These are phyloP conservation scores for Homarus americanus DNA, from an alignment of 1,140 invertebrate genomes.

Conservation along the genomic window DNA sequence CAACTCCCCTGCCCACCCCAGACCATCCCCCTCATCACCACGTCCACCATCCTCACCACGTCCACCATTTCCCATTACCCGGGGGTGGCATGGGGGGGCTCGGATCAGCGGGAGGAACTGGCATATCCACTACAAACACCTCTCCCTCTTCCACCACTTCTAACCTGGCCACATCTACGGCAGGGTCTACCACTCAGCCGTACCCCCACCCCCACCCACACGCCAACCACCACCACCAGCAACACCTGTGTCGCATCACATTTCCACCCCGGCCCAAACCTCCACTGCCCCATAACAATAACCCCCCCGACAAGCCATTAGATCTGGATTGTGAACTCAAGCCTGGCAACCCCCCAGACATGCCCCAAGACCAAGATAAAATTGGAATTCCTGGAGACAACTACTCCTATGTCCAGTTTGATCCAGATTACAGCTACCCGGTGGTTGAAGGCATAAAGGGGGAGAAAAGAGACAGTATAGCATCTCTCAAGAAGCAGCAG, in stretches of 20 bases:
- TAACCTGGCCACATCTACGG: slow-evolving; percentile 69
- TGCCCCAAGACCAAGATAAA: slow-evolving; percentile 74
- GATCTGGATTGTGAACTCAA: slow-evolving; percentile 55
- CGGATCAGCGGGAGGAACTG: slow-evolving; percentile 65
- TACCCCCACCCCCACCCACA: slow-evolving; percentile 76
- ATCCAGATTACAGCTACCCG: slow-evolving; percentile 91
- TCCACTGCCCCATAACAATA: slow-evolving; percentile 66
- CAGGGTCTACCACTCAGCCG: slow-evolving; percentile 75
- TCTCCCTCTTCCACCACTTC: slow-evolving; percentile 62
- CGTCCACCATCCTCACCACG: slow-evolving; percentile 38
- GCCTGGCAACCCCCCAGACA: slow-evolving; percentile 47
- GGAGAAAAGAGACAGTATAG: slow-evolving; percentile 70
- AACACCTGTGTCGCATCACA: slow-evolving; percentile 80
- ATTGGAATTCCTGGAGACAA: slow-evolving; percentile 79
- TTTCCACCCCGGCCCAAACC: slow-evolving; percentile 77
- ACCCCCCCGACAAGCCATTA: slow-evolving; percentile 64
- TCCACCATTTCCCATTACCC: slow-evolving; percentile 45
- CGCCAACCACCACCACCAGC: slow-evolving; percentile 75
- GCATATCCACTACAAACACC: slow-evolving; percentile 67
- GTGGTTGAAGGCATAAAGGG: slow-evolving; percentile 81
- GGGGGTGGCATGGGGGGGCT: slow-evolving; percentile 43
- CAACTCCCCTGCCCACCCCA: slow-evolving; percentile 61
- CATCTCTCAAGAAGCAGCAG: slow-evolving; percentile 72
- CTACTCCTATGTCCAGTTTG: slow-evolving; percentile 92
- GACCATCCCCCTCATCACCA: slow-evolving; percentile 59